Evolutionary conservation across 37 sponge, comb jelly and placozoan species (phyloP), one percentile per base, ranked within the genome.

Genomic region (Chondrilla cf. caribensis): DNA sequence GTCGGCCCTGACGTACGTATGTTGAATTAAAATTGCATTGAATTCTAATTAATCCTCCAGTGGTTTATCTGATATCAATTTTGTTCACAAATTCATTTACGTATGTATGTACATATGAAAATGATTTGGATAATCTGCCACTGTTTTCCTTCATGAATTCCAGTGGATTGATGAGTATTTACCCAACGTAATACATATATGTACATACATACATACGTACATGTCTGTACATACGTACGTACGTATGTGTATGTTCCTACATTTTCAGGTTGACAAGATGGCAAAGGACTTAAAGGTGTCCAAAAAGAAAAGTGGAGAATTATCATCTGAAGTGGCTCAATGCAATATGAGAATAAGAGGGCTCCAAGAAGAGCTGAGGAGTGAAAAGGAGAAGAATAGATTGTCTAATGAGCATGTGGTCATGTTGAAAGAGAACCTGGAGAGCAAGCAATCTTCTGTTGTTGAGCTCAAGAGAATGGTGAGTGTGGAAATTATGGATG

Each of bases 381-480:
- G 24, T 73, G 76, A 73, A 22, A 73, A 73, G 43, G 76, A 73
- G n/a, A 73, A 37, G 43, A 42, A 42, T 24, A 73, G 40, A 22
- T n/a, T 39, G 3, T 39, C 41, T 17, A 24, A 1, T 40, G 76
- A 73, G 6, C 41, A 73, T 42, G 44, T 73, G 1, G 41, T 8
- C 2, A n/a, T 73, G 43, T 42, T 73, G 43, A 73, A 73, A 40
- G 76, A 42, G n/a, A 73, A 25, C 44, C 11, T 73, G 21, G 76
- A 73, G 7, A 22, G 22, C 15, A 73, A 73, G 76, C 76, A 42
- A 38, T 25, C 76, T 7, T 37, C 76, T 24, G 41, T 73, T 39
- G n/a, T 73, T 15, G 76, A 73, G 44, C 11, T 73, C 42, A 42
- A 73, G 43, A 73, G 76, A 40, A 73, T 36, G 44, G 76, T 73